Evolutionary conservation across 2,888 invertebrate species (phyloP).

Genomic region (Sminthurinus aureus): DNA sequence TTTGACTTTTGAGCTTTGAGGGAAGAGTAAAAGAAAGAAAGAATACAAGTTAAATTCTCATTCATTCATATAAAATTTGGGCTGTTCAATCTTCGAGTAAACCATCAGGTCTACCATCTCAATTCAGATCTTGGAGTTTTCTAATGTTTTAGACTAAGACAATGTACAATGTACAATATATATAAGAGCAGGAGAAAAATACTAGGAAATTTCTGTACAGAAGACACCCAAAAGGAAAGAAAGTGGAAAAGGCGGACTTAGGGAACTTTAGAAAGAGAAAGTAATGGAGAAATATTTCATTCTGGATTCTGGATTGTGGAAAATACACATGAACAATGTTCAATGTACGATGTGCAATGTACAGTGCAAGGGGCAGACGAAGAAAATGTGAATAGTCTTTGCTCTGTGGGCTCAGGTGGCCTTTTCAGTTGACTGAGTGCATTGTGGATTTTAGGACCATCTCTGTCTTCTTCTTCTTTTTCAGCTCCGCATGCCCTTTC

Average conservation of each 20-base stretch:
- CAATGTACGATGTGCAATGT: background rate
- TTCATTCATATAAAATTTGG: background rate
- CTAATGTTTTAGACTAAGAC: too few species aligned
- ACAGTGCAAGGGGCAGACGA: too few species aligned
- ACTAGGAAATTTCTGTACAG: too few species aligned
- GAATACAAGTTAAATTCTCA: slow-evolving; percentile 10
- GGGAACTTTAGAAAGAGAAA: too few species aligned
- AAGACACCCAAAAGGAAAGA: background rate
- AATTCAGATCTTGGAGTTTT: too few species aligned
- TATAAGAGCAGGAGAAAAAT: too few species aligned
- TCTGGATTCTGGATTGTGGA: too few species aligned
- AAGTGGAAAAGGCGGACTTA: background rate
- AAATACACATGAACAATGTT: too few species aligned
- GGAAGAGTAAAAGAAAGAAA: background rate
- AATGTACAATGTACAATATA: too few species aligned
- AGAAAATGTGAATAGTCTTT: too few species aligned
- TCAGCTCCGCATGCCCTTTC: background rate
- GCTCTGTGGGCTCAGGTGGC: slow-evolving; percentile 35
- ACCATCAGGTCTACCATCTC: background rate
- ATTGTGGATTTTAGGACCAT: slow-evolving; percentile 2
- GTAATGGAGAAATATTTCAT: too few species aligned
- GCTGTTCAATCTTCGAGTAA: too few species aligned
- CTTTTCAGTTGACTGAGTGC: slow-evolving; percentile 33
- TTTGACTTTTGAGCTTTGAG: background rate
- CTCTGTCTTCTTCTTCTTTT: background rate